Conservation (phyloP, 2,888 invertebrate species). For the Erebia aethiops region DNA sequence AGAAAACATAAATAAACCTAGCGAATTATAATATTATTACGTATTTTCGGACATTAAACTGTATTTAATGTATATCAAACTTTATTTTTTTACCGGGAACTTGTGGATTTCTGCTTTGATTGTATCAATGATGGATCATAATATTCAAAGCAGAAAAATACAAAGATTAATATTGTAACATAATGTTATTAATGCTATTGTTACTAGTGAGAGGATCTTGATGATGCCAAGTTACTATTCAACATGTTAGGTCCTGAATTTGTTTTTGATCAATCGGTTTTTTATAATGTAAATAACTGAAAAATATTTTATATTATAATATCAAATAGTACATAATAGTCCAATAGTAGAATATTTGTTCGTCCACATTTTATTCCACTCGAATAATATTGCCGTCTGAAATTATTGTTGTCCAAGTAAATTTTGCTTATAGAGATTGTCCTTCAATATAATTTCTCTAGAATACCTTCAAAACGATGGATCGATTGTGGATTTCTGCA, state of each 20-base stretch:
- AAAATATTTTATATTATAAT: slow-evolving; percentile 60
- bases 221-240: slow-evolving; percentile 40
- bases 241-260: slow-evolving; percentile 45
- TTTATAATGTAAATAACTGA: slow-evolving; percentile 69
- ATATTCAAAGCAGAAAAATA: slow-evolving; percentile 22
- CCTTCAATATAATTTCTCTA: slow-evolving; percentile 44
- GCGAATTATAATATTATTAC: slow-evolving; percentile 48
- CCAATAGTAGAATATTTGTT: slow-evolving; percentile 75
- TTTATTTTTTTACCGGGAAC: slow-evolving; percentile 48
- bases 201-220: slow-evolving; percentile 41
- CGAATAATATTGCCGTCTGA: slow-evolving; percentile 75
- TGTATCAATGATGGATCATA: slow-evolving; percentile 21
- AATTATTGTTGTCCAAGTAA: slow-evolving; percentile 68
- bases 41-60: slow-evolving; percentile 59
- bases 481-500: slow-evolving; percentile 35
- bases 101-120: slow-evolving; percentile 51
- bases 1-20: slow-evolving; percentile 47
- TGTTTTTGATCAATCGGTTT: slow-evolving; percentile 57
- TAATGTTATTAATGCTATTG: slow-evolving; percentile 46
- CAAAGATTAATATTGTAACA: slow-evolving; percentile 38
- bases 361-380: slow-evolving; percentile 78
- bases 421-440: slow-evolving; percentile 61
- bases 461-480: slow-evolving; percentile 45
- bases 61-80: slow-evolving; percentile 47
- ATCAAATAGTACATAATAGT: slow-evolving; percentile 71